Conservation (phyloP, 2,797 vertebrate genomes). For the Notolabrus celidotus region DNA sequence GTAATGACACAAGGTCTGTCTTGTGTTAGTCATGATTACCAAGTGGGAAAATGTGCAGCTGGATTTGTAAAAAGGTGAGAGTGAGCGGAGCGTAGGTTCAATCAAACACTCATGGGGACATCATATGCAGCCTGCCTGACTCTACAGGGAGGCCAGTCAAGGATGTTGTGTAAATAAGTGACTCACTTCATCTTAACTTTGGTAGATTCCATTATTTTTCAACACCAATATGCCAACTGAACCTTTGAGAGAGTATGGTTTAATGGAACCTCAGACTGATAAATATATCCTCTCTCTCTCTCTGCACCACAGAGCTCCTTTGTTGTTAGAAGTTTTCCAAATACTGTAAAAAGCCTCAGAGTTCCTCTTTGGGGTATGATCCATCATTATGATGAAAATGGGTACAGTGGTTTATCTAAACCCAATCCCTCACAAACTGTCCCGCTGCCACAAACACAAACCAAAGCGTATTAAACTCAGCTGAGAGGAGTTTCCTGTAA, state of each 20-base stretch:
- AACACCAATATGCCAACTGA: too few relatives aligned
- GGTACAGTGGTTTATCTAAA: too few relatives aligned
- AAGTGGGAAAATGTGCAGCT: slow-evolving; percentile 29
- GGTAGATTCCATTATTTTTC: too few relatives aligned
- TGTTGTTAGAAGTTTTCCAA: background rate
- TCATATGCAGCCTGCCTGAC: background rate
- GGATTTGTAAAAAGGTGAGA: slow-evolving; percentile 1
- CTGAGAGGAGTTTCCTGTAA: background rate
- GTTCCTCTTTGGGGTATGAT: background rate
- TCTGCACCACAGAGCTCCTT: too few relatives aligned
- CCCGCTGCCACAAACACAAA: background rate
- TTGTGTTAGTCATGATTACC: background rate
- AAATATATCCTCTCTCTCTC: too few relatives aligned
- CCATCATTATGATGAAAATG: background rate
- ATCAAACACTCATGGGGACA: background rate
- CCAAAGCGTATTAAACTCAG: background rate
- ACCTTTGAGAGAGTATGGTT: too few relatives aligned
- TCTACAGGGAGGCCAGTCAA: background rate
- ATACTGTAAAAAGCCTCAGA: background rate
- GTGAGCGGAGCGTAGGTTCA: slow-evolving; percentile 7
- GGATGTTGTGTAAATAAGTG: background rate
- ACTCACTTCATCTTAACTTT: background rate
- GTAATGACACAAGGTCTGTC: slow-evolving; percentile 1
- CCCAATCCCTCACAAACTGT: background rate
- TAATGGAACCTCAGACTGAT: too few relatives aligned